Evolutionary conservation across 2,888 invertebrate genomes (phyloP), one percentile per base, ranked within the genome.

Genomic region (Phlogophora meticulosa): DNA sequence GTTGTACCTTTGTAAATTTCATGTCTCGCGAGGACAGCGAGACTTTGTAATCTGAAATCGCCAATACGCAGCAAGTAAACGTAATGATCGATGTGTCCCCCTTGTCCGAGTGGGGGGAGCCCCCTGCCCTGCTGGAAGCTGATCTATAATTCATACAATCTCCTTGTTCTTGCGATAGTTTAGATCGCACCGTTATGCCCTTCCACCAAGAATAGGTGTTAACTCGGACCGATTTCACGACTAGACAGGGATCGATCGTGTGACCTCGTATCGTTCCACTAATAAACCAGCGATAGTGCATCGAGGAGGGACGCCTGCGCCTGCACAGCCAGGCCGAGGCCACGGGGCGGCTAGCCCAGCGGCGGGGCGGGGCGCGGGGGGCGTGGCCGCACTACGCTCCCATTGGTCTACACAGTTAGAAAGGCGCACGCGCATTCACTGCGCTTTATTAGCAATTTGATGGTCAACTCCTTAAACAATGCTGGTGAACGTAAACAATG

Each of bases 401-500:
- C 17, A 82, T 82, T 85, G 86, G 86, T 68, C 61, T 57, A 17
- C 40, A 48, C 71, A 62, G 79, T 82, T 83, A 83, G 82, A 82
- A 84, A 84, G 84, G 78, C 61, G 66, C 81, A 70, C 63, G 78
- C 73, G 76, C 75, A 81, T 61, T 63, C 76, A 70, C 66, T 53
- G 78, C 74, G 80, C 72, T 82, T 82, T 83, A 84, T 77, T 82
- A 84, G 70, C 72, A 53, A 64, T 74, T 70, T 72, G 81, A 78
- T 76, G 84, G 85, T 83, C 85, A 83, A 72, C 85, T 72, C 84
- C 80, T 77, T 73, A 69, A 85, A 85, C 81, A 81, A 85, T 80
- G 72, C 72, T 77, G 69, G 80, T 65, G 81, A 73, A 77, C 71
- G 83, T 81, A 83, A 88, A 91, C 90, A 90, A 91, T 88, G 82